Evolutionary conservation across 2,888 invertebrate genomes (phyloP).

Genomic region (Melieria picta): DNA sequence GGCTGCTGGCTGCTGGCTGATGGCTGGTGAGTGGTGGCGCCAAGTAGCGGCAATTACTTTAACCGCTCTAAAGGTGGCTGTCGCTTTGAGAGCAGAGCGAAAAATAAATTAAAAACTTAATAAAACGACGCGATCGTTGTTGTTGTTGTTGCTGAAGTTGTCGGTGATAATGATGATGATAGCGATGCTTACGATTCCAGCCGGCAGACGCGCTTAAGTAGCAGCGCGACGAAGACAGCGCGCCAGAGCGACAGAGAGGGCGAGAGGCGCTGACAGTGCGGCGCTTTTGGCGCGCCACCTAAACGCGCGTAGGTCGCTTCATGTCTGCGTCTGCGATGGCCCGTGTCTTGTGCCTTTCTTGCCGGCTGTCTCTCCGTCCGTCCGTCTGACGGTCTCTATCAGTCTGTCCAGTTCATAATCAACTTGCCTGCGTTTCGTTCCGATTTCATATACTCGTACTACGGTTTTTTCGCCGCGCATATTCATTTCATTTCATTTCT

Average conservation of each 20-base stretch:
- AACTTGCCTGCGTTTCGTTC: constrained; percentile 25
- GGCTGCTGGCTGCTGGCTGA: too few species aligned
- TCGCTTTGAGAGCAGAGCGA: too few species aligned
- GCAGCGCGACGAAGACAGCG: not conserved
- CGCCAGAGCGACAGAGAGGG: not conserved
- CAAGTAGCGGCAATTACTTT: too few species aligned
- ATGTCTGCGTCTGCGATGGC: constrained; percentile 21
- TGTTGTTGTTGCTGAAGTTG: not conserved
- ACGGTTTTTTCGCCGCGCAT: not conserved
- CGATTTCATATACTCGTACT: not conserved
- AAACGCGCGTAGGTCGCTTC: constrained; percentile 15
- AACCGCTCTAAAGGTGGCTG: too few species aligned
- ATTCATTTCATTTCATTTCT: not conserved
- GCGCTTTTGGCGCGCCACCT: not conserved
- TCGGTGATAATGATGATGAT: not conserved
- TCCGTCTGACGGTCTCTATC: not conserved
- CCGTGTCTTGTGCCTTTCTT: constrained; percentile 13
- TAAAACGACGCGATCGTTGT: not conserved
- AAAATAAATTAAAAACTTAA: too few species aligned
- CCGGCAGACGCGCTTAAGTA: not conserved
- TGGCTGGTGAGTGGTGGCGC: too few species aligned
- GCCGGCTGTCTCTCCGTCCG: not conserved
- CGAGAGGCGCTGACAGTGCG: not conserved
- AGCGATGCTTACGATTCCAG: not conserved
- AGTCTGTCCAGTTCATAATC: constrained; percentile 4